phyloP scores from a whole-genome alignment of 2,113 vertebrate species.

The Triplophysa siluroides region DNA sequence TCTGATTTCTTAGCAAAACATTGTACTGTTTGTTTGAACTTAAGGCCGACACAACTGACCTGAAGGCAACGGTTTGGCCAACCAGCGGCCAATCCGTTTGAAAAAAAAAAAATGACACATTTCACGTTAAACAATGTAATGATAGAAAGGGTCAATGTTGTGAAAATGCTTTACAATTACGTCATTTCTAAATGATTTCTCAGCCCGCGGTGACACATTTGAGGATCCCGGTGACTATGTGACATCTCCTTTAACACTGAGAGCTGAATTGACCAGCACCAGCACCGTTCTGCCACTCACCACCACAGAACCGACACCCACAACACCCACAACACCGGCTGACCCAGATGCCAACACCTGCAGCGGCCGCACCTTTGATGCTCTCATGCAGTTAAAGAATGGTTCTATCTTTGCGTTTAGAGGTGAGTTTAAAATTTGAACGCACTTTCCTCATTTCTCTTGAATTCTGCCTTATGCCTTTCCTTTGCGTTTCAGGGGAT shows the following conservation, averaged over 20 bases:
- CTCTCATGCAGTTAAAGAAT: conserved; percentile 92
- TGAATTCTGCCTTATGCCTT: background rate
- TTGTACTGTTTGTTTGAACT: no score
- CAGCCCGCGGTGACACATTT: conserved; percentile 72
- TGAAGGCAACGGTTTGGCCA: no score
- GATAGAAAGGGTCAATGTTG: background rate
- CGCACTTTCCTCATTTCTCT: background rate
- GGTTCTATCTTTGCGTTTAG: conserved; percentile 91
- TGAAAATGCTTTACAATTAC: background rate
- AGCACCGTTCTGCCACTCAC: background rate
- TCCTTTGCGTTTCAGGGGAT: conserved; percentile 70
- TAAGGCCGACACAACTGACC: no score
- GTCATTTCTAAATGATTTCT: background rate
- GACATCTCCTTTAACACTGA: background rate
- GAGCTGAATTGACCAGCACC: background rate
- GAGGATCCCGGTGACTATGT: conserved; percentile 29
- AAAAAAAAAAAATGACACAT: no score
- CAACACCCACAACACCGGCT: background rate
- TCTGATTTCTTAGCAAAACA: no score
- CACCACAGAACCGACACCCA: background rate
- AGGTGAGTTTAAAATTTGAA: conserved; percentile 71
- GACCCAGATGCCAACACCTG: conserved; percentile 69
- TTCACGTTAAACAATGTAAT: no score
- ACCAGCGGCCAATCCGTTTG: no score
- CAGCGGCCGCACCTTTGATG: conserved; percentile 84